Conservation (phyloP, 2,888 invertebrate species). For the Dryococelus australis region DNA sequence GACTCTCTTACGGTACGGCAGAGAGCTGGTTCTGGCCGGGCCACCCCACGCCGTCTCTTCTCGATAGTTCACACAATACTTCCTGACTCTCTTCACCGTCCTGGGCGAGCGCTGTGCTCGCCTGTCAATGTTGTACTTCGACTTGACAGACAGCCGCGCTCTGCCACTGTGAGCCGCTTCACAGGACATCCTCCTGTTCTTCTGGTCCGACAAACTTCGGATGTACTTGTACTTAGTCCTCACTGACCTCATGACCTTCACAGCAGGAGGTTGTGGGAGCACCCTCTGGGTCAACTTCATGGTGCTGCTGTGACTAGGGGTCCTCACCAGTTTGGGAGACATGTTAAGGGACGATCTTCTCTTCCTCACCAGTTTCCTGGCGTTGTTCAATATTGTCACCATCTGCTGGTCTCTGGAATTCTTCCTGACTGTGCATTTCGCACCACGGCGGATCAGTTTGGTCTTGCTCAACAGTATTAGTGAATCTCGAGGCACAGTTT, state of each 20-base stretch:
- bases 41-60: neutral
- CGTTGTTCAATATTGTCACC: neutral
- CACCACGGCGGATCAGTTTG: neutral
- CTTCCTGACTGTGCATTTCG: neutral
- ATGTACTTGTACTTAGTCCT: conserved; percentile 38
- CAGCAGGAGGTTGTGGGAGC: neutral
- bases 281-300: neutral
- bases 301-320: neutral
- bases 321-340: neutral
- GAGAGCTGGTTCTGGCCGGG: neutral
- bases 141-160: neutral
- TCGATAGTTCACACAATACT: conserved; percentile 38
- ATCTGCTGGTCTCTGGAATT: neutral
- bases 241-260: conserved; percentile 36
- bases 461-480: neutral
- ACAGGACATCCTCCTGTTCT: neutral
- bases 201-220: conserved; percentile 24
- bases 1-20: neutral
- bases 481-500: neutral
- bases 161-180: neutral
- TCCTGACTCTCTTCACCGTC: conserved; percentile 35
- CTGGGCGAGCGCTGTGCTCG: conserved; percentile 26
- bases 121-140: conserved; percentile 35
- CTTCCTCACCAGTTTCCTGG: neutral
- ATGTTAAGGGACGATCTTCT: neutral